Base-by-base conservation (phyloP, 2,797 vertebrate species). In the Micropoecilia bifurca region DNA sequence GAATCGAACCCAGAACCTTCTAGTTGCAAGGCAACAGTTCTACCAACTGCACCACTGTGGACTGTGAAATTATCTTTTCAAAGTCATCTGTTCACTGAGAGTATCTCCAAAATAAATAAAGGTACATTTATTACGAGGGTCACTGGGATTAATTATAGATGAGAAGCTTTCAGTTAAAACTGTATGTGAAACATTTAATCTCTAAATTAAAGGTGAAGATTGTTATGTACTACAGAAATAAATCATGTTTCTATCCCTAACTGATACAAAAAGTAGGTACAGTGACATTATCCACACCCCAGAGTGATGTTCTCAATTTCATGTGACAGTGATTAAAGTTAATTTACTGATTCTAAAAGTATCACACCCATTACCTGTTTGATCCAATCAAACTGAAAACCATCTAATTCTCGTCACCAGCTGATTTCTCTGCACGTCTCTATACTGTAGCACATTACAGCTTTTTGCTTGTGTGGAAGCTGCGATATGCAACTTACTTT, bases 371-470 rank as follows among this genome's bases (percentile, higher is more conserved):
- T 39, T 16, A 3, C 8, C 20, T 41, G 20, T 63, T 30, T 59
- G 10, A 28, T 16, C 28, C 10, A 59, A 30, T 20, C 61, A 66
- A 43, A 25, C 66, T n/a, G 4, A n/a, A 69, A 43, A n/a, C 14
- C 22, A 25, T 69, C 22, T n/a, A 6, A 69, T 43, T 14, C 9
- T 41, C 43, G 20, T 68, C 63, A 41, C 39, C 66, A 69, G 22
- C 39, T 43, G 39, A 43, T 69, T 43, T 43, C 39, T 69, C 10
- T 12, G 66, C 13, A 22, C 12, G 41, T 43, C 20, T 69, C 9
- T 69, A 43, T 69, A 43, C 66, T 13, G 76, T 13, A 83, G 80
- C 66, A 76, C 39, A 55, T n/a, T 9, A 30, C 50, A 14, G 75
- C 59, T 75, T 75, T 28, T 76, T 41, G 50, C 50, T 39, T 36